These are phyloP conservation scores for Caranx ignobilis DNA, from an alignment of 2,113 vertebrate genomes.

Conservation along the genomic window DNA sequence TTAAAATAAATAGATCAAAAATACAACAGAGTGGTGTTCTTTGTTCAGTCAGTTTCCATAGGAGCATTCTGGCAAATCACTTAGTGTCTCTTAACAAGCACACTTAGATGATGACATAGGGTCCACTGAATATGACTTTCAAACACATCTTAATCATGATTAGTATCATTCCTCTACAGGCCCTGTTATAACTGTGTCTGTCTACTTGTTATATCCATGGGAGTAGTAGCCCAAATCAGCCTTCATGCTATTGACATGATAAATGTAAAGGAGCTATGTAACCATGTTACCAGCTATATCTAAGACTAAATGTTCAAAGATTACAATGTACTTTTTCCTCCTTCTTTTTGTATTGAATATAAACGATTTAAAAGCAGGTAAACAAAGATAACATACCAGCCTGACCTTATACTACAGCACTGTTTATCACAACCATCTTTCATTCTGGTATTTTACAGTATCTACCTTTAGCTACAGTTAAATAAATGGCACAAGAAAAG, in stretches of 20 bases:
- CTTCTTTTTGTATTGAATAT: not conserved
- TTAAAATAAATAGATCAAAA: conserved; percentile 18
- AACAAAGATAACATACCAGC: not conserved
- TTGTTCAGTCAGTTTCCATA: conserved; percentile 1
- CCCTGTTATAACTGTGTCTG: not conserved
- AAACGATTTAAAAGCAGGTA: not conserved
- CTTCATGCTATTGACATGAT: not conserved
- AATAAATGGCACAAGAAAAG: conserved; percentile 15
- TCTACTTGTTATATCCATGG: not conserved
- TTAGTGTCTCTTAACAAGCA: not conserved
- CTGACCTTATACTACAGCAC: not conserved
- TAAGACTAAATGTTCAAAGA: not conserved
- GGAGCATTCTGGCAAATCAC: conserved; percentile 11
- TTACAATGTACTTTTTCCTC: not conserved
- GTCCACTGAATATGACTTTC: conserved; percentile 18
- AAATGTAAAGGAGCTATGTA: too few species aligned
- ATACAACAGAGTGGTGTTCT: conserved; percentile 7
- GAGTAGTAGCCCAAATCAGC: not conserved
- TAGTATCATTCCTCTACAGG: not conserved
- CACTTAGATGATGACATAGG: conserved; percentile 30
- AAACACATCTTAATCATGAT: conserved; percentile 7
- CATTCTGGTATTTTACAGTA: not conserved
- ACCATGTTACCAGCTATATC: not conserved
- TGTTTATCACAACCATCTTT: not conserved
- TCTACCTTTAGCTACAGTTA: not conserved